phyloP scores from a whole-genome alignment of 2,888 invertebrate species.

The Cremastinae sp. region DNA sequence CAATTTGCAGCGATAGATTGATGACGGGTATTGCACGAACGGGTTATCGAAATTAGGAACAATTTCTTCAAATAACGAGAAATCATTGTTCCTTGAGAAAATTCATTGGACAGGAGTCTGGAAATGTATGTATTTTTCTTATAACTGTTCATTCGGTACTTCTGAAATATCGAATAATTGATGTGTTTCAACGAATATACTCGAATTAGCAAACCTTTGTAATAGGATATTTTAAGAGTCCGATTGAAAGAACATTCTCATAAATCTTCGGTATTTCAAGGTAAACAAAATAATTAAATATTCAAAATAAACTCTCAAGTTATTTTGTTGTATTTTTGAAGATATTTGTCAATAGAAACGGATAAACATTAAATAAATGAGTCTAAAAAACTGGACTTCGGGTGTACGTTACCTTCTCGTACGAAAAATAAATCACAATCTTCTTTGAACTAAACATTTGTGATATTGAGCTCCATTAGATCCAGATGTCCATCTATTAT shows the following conservation, averaged over 20 bases:
- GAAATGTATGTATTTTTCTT: neutral
- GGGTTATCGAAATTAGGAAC: slow-evolving; percentile 41
- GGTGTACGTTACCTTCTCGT: neutral
- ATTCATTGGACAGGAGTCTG: slow-evolving; percentile 5
- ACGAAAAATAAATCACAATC: neutral
- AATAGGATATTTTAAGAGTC: neutral
- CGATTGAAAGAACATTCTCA: too few relatives aligned
- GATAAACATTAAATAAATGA: too few relatives aligned
- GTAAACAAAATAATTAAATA: too few relatives aligned
- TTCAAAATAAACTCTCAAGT: neutral
- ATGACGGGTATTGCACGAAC: slow-evolving; percentile 38
- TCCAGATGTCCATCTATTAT: slow-evolving; percentile 62
- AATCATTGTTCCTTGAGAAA: slow-evolving; percentile 9
- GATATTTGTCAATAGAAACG: too few relatives aligned
- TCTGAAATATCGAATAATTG: slow-evolving; percentile 3
- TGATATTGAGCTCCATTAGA: slow-evolving; percentile 59
- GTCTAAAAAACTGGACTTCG: neutral
- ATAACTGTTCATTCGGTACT: neutral
- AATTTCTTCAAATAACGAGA: slow-evolving; percentile 35
- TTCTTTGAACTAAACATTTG: slow-evolving; percentile 30
- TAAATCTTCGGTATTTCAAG: too few relatives aligned
- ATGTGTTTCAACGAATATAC: neutral
- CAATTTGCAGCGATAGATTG: slow-evolving; percentile 31
- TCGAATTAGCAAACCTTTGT: neutral
- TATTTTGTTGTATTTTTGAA: neutral